phyloP scores from a whole-genome alignment of 2,797 vertebrate genomes.

The Betta splendens region DNA sequence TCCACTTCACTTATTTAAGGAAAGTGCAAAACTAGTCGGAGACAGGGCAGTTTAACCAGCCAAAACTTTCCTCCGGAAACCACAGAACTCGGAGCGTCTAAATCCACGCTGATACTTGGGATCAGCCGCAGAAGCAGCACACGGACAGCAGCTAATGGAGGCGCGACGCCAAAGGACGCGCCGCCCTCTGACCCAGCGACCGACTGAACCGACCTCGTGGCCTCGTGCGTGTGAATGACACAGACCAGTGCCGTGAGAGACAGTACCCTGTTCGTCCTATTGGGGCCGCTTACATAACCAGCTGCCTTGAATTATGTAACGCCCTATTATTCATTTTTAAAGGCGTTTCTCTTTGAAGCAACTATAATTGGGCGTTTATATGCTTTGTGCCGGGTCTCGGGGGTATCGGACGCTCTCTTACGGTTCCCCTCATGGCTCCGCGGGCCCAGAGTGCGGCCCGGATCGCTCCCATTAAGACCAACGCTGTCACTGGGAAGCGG shows the following conservation, averaged over 20 bases:
- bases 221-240: too few relatives aligned
- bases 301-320: conserved; percentile 65
- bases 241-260: conserved; percentile 47
- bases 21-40: too few relatives aligned
- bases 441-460: conserved; percentile 37
- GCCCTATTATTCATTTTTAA: conserved; percentile 71
- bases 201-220: too few relatives aligned
- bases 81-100: too few relatives aligned
- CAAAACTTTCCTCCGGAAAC: too few relatives aligned
- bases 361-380: conserved; percentile 77
- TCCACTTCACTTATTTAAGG: too few relatives aligned
- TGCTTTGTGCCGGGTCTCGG: conserved; percentile 66
- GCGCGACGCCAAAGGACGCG: too few relatives aligned
- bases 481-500: conserved; percentile 39
- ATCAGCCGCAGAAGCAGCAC: too few relatives aligned
- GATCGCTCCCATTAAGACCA: conserved; percentile 49
- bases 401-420: conserved; percentile 48
- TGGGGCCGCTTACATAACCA: conserved; percentile 72
- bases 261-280: conserved; percentile 59
- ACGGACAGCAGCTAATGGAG: too few relatives aligned
- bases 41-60: too few relatives aligned
- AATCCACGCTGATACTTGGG: too few relatives aligned
- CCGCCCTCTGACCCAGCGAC: too few relatives aligned
- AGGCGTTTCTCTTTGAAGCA: conserved; percentile 67
- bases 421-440: conserved; percentile 12